Base-by-base conservation (phyloP, 2,888 invertebrate species). In the Gnatocerus cornutus region DNA sequence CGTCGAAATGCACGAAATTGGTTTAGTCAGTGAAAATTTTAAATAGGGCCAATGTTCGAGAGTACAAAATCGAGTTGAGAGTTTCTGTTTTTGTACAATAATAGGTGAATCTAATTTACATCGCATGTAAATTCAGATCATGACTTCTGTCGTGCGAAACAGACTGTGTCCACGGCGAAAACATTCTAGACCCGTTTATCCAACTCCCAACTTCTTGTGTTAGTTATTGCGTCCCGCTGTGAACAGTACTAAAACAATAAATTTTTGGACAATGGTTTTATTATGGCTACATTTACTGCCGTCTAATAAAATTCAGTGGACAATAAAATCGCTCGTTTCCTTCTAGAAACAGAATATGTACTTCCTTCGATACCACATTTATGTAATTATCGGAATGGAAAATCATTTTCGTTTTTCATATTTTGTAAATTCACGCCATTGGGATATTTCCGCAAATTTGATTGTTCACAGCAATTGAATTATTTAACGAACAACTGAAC, bases 221-320 rank as follows among this genome's bases (percentile, higher is more conserved):
- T 33, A 46, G 63, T 63, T 63, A 53, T 53, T 53, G 39, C 29
- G 52, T 41, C 63, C 53, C 41, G 63, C 63, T 63, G 63, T 30
- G 63, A 41, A 29, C 61, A 21, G 33, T 53, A 43, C 53, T 61
- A 61, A 45, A 58, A 55, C 63, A 53, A 65, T 69, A 69, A 66
- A 69, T 69, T 66, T 55, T 45, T 66, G 59, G 69, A 69, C 65
- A 69, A 69, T 69, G 61, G 69, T 69, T 69, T 69, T 64, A 65
- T 69, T 69, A 69, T 59, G 46, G 64, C 53, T 59, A 41, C 69
- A 58, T 69, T 69, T 69, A 69, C 66, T 37, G 45, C 41, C 21
- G 53, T 27, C 55, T 58, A 61, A 69, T 69, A 69, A 69, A 69
- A 61, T 69, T 61, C 61, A 55, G 53, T 62, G 30, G 14, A 55